These are phyloP conservation scores for Phaethon lepturus DNA, from an alignment of 2,113 vertebrate species.

Conservation along the genomic window DNA sequence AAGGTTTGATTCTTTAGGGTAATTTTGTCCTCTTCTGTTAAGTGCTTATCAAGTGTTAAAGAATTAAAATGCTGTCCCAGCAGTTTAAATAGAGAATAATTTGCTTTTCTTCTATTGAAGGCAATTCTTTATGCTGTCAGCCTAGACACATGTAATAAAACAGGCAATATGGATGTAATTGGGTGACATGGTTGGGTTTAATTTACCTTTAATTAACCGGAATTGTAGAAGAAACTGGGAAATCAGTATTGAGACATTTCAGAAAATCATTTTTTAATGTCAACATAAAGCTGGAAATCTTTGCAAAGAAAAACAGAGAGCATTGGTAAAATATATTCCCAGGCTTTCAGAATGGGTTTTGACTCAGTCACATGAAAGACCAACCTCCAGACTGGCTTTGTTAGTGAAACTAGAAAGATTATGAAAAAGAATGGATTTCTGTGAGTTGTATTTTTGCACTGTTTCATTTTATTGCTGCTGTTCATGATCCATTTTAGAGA, in stretches of 20 bases:
- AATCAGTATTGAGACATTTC: constrained; percentile 4
- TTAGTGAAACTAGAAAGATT: neutral
- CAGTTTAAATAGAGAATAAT: constrained; percentile 70
- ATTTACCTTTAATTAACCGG: constrained; percentile 71
- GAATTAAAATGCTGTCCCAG: constrained; percentile 65
- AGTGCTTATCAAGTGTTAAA: constrained; percentile 70
- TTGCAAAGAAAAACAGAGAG: neutral
- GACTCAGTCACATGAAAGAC: neutral
- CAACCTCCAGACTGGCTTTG: neutral
- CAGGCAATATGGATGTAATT: constrained; percentile 51
- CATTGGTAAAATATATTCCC: neutral
- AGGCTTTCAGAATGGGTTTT: neutral
- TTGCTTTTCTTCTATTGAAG: constrained; percentile 67
- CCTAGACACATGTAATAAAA: constrained; percentile 67
- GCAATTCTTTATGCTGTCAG: constrained; percentile 73
- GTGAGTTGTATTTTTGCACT: neutral
- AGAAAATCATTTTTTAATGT: constrained; percentile 15
- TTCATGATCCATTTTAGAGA: neutral
- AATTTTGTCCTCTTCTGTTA: constrained; percentile 68
- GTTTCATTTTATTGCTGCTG: neutral
- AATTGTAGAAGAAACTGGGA: constrained; percentile 21
- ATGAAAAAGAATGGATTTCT: neutral
- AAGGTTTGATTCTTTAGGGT: constrained; percentile 65
- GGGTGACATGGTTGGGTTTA: constrained; percentile 58
- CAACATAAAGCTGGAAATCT: neutral